Evolutionary conservation across 1,140 invertebrate species (phyloP).

Genomic region (Zaprionus capensis): DNA sequence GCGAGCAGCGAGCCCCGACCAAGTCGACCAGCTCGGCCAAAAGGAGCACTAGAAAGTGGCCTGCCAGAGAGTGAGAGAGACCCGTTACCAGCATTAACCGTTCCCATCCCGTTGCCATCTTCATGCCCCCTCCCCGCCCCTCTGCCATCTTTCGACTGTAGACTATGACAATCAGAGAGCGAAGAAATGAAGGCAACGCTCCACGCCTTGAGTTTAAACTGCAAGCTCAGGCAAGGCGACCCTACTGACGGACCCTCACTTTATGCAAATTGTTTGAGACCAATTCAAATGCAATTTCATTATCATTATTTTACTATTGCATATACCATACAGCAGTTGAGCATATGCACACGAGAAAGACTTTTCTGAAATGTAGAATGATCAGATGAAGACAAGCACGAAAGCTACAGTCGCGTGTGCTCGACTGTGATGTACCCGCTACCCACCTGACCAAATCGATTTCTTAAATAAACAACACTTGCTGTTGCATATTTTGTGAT

Average conservation of each 20-base stretch:
- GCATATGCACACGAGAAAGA: no score
- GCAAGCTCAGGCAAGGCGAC: not conserved
- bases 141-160: not conserved
- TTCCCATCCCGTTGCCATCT: constrained; percentile 28
- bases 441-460: no score
- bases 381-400: no score
- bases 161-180: constrained; percentile 25
- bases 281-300: constrained; percentile 52
- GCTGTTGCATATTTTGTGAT: no score
- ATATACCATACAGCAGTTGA: not conserved
- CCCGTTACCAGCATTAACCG: constrained; percentile 48
- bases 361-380: no score
- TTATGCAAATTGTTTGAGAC: constrained; percentile 60
- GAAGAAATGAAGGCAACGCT: not conserved
- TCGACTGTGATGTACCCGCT: no score
- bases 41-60: constrained; percentile 74
- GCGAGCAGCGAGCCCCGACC: constrained; percentile 40
- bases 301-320: constrained; percentile 57
- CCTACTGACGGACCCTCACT: constrained; percentile 28
- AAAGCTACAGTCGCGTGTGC: no score
- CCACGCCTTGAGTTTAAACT: not conserved
- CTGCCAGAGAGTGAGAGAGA: constrained; percentile 23
- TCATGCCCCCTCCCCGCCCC: not conserved
- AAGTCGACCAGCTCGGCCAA: constrained; percentile 39
- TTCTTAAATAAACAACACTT: no score